A percentile compares a stretch with the other conserved stretches of the same genome.
phyloP scores from a whole-genome alignment of 2,888 invertebrate species.

The Callosobruchus maculatus region DNA sequence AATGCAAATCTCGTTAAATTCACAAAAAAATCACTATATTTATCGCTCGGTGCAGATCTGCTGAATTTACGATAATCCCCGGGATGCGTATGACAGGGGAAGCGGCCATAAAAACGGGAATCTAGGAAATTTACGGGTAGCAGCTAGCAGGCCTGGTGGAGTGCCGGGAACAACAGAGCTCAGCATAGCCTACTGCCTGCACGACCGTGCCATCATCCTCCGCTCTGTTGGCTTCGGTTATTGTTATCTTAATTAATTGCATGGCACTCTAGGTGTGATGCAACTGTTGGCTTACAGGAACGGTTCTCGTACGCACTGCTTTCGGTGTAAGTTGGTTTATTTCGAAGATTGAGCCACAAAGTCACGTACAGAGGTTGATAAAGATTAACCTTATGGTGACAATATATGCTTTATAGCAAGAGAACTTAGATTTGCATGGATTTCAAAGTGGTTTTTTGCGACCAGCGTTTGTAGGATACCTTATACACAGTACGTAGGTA shows the following conservation, averaged over 20 bases:
- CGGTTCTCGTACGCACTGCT: neutral
- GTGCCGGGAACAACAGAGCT: slow-evolving; percentile 6
- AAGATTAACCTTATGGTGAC: too few relatives aligned
- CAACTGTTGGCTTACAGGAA: neutral
- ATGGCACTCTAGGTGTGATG: slow-evolving; percentile 18
- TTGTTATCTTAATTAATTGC: slow-evolving; percentile 23
- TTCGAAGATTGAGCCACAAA: too few relatives aligned
- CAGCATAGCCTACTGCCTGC: neutral
- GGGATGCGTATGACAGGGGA: slow-evolving; percentile 12
- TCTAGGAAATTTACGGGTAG: slow-evolving; percentile 18
- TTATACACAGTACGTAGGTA: too few relatives aligned
- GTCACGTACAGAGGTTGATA: too few relatives aligned
- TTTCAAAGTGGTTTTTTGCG: too few relatives aligned
- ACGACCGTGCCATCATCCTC: neutral
- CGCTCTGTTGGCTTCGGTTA: slow-evolving; percentile 10
- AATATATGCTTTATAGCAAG: too few relatives aligned
- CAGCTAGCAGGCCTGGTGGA: neutral
- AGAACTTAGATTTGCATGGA: too few relatives aligned
- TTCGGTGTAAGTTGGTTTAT: too few relatives aligned
- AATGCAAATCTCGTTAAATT: neutral
- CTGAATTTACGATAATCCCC: slow-evolving; percentile 15
- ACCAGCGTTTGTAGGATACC: too few relatives aligned
- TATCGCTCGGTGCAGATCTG: neutral
- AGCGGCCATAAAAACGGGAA: slow-evolving; percentile 18
- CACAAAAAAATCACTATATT: neutral